Conservation (phyloP, 2,797 vertebrate species). For the Chelonia mydas region DNA sequence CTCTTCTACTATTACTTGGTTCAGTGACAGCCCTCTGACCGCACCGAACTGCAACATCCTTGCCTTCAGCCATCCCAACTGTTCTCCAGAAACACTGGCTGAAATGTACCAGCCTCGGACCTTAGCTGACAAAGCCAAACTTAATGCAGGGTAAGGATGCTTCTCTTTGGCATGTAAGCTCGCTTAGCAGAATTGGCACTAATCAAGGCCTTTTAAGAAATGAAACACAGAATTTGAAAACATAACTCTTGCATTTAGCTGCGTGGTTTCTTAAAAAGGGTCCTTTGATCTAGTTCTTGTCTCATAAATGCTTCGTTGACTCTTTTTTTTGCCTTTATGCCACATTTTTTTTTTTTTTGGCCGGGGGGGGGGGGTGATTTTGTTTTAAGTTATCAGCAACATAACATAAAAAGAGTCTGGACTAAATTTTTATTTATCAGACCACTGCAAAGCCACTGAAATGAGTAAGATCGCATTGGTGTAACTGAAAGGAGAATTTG, state of each 20-base stretch:
- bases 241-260: not conserved
- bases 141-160: conserved; percentile 88
- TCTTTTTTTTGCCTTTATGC: not conserved
- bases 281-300: not conserved
- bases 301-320: not conserved
- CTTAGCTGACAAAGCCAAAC: conserved; percentile 90
- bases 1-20: conserved; percentile 92
- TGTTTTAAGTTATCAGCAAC: not conserved
- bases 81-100: conserved; percentile 85
- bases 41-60: conserved; percentile 82
- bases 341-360: not conserved
- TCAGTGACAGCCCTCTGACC: conserved; percentile 88
- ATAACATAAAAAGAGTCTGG: not conserved
- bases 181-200: not conserved
- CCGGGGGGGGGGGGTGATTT: not conserved
- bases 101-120: conserved; percentile 91
- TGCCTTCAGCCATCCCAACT: conserved; percentile 83
- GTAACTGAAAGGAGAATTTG: not conserved
- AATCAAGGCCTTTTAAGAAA: not conserved
- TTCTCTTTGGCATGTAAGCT: not conserved
- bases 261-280: not conserved
- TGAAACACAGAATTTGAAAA: not conserved
- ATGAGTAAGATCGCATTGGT: not conserved
- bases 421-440: not conserved
- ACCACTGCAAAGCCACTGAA: not conserved